phyloP scores from a whole-genome alignment of 92 coral and sea anemone genomes.

The Pocillopora meandrina region DNA sequence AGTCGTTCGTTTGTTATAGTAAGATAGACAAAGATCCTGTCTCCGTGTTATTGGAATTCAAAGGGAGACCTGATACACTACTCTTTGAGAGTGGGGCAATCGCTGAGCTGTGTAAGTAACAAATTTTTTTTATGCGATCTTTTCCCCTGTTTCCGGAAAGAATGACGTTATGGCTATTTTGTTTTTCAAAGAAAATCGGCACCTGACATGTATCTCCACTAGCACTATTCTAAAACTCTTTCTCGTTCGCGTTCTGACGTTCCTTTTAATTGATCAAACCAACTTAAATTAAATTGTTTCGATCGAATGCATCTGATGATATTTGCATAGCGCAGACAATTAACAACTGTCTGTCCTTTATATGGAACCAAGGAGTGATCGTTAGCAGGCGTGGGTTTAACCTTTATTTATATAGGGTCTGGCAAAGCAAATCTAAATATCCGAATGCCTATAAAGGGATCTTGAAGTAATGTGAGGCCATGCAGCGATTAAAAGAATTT shows the following conservation, averaged over 20 bases:
- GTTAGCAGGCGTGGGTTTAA: neutral
- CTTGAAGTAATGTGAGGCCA: too few species aligned
- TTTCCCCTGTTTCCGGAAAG: neutral
- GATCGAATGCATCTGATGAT: neutral
- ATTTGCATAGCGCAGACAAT: neutral
- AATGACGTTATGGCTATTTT: neutral
- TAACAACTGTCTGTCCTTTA: too few species aligned
- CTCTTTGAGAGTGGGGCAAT: slow-evolving; percentile 97
- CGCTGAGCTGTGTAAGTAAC: slow-evolving; percentile 87
- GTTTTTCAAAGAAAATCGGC: too few species aligned
- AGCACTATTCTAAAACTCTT: too few species aligned
- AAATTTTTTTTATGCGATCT: neutral
- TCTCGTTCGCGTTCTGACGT: too few species aligned
- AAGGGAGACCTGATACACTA: slow-evolving; percentile 73
- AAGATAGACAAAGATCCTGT: slow-evolving; percentile 83
- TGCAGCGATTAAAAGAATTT: too few species aligned
- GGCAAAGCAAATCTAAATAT: neutral
- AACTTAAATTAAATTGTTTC: neutral
- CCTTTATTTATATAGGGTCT: neutral
- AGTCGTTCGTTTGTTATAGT: slow-evolving; percentile 77
- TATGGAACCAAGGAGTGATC: too few species aligned
- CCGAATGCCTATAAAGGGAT: neutral
- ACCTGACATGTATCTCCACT: too few species aligned
- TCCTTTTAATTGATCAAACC: neutral
- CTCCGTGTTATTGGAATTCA: slow-evolving; percentile 88